Conservation (phyloP, 2,888 invertebrate genomes). For the Poecilobothrus nobilitatus region DNA sequence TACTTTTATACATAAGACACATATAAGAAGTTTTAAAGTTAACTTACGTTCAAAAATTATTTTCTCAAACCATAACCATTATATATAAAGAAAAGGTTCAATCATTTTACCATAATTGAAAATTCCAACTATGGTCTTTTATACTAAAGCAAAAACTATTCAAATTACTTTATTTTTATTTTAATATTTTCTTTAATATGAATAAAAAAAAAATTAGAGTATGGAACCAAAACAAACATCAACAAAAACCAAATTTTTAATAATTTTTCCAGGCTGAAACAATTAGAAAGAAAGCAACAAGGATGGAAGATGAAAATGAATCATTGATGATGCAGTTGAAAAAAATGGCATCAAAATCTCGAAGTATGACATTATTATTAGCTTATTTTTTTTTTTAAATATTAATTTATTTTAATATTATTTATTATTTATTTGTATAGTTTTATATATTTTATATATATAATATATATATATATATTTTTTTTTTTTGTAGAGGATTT, state of each 20-base stretch:
- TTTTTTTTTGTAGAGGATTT: background rate
- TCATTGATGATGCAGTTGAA: conserved; percentile 89
- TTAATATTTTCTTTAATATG: too few species aligned
- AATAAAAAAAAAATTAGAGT: too few species aligned
- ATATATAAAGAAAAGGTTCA: too few species aligned
- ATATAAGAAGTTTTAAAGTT: too few species aligned
- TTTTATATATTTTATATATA: background rate
- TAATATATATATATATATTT: background rate
- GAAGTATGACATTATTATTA: conserved; percentile 55
- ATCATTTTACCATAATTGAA: too few species aligned
- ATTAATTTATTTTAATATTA: conserved; percentile 12
- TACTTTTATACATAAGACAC: too few species aligned
- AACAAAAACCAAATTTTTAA: background rate
- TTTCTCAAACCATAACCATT: too few species aligned
- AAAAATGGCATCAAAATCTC: conserved; percentile 85
- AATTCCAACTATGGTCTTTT: too few species aligned
- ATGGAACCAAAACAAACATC: background rate
- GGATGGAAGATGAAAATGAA: conserved; percentile 96
- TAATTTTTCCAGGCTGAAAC: conserved; percentile 64
- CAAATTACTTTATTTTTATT: too few species aligned
- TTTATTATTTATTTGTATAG: conserved; percentile 15
- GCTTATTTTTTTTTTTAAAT: conserved; percentile 12
- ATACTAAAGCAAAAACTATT: too few species aligned
- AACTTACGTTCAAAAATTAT: too few species aligned
- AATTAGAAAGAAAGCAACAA: conserved; percentile 79